Percentiles rank a stretch among this genome's conserved stretches.
Conservation (phyloP, 2,113 vertebrate genomes). For the Podarcis cretensis region DNA sequence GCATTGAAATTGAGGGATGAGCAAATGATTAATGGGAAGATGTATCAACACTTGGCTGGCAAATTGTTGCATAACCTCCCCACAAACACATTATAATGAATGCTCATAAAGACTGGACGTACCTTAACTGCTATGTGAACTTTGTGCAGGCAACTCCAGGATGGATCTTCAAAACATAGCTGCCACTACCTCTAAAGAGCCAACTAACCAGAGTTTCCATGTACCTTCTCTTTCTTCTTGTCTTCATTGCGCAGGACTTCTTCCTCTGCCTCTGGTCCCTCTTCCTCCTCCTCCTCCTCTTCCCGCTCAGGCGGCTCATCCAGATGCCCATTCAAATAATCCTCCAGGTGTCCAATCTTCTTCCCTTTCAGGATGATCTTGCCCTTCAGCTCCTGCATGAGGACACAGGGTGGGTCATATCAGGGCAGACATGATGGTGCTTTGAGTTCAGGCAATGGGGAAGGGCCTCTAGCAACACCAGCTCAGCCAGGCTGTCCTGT, state of each 20-base stretch:
- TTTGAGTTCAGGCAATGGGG: neutral
- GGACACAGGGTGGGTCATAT: neutral
- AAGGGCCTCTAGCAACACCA: neutral
- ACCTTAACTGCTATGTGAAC: too few relatives aligned
- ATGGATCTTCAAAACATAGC: too few relatives aligned
- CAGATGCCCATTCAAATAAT: constrained; percentile 69
- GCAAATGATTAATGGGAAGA: too few relatives aligned
- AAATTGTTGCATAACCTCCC: too few relatives aligned
- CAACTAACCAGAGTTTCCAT: neutral
- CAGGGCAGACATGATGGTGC: neutral
- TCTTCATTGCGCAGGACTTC: constrained; percentile 67
- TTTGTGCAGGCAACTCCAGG: too few relatives aligned
- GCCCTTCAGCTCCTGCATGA: constrained; percentile 82
- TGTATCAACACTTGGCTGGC: too few relatives aligned
- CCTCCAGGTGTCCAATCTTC: constrained; percentile 80
- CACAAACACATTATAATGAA: too few relatives aligned
- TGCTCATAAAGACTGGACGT: too few relatives aligned
- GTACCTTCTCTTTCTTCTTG: constrained; percentile 78
- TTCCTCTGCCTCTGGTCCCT: constrained; percentile 40
- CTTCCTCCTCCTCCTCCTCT: constrained; percentile 61
- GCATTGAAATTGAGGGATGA: too few relatives aligned
- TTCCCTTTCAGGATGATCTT: constrained; percentile 94
- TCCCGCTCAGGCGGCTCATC: constrained; percentile 80
- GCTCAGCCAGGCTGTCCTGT: neutral
- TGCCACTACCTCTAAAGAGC: neutral